These are phyloP conservation scores for Caerostris extrusa DNA, from an alignment of 1,140 invertebrate genomes.

Conservation along the genomic window DNA sequence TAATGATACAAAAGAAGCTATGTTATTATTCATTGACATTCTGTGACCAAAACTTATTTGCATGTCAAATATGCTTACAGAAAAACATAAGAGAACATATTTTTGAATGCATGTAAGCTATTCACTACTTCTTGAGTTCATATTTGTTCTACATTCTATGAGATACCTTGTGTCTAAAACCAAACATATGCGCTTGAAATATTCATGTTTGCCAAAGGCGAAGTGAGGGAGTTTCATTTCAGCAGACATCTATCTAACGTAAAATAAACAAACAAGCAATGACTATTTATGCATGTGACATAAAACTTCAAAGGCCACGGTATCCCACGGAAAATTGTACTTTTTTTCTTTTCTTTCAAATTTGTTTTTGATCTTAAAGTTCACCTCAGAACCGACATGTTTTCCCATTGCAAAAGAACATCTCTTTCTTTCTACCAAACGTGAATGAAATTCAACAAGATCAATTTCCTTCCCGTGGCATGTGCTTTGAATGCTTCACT, in stretches of 20 bases:
- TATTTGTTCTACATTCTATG: neutral
- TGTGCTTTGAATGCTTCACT: conserved; percentile 49
- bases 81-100: no score
- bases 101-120: neutral
- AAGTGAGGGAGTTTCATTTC: neutral
- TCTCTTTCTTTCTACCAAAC: conserved; percentile 26
- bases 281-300: conserved; percentile 3
- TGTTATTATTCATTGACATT: no score
- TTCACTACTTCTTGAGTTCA: neutral
- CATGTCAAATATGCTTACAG: no score
- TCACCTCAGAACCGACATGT: neutral
- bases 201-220: neutral
- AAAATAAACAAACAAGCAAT: conserved; percentile 3
- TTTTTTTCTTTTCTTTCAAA: neutral
- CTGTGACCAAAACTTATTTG: no score
- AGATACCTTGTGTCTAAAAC: neutral
- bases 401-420: conserved; percentile 30
- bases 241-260: conserved; percentile 3
- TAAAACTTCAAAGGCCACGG: neutral
- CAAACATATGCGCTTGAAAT: neutral
- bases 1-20: no score
- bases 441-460: conserved; percentile 57
- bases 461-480: conserved; percentile 15
- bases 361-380: neutral
- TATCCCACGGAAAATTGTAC: neutral